Percentiles rank a stretch among this genome's conserved stretches.
Conservation (phyloP, 2,797 vertebrate genomes). For the Esox masquinongy region DNA sequence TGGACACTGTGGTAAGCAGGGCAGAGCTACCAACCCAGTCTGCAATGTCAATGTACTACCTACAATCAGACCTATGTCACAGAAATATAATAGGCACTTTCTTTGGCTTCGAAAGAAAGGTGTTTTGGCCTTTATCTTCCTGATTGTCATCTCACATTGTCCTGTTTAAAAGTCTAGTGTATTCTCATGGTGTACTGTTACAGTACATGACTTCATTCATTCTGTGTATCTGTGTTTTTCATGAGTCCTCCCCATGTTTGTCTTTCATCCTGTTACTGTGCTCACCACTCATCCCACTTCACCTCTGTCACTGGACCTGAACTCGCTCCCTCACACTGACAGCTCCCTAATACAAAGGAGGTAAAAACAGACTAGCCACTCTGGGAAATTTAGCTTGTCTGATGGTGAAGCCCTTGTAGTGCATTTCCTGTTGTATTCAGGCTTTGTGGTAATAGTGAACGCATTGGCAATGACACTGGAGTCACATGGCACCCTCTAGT, state of each 20-base stretch:
- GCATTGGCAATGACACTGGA: neutral
- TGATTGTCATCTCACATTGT: neutral
- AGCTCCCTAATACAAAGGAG: slow-evolving; percentile 88
- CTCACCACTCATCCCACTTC: slow-evolving; percentile 50
- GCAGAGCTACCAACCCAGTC: neutral
- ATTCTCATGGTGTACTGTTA: neutral
- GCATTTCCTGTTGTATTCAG: neutral
- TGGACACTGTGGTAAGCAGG: slow-evolving; percentile 89
- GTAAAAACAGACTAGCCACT: slow-evolving; percentile 66
- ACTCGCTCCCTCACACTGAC: slow-evolving; percentile 51
- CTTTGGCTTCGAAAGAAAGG: neutral
- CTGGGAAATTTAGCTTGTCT: neutral
- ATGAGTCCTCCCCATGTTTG: slow-evolving; percentile 9
- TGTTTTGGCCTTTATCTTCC: neutral
- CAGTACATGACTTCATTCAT: neutral
- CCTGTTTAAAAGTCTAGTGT: neutral
- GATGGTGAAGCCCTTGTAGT: neutral
- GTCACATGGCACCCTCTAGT: slow-evolving; percentile 33
- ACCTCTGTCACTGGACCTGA: slow-evolving; percentile 21
- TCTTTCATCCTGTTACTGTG: slow-evolving; percentile 40
- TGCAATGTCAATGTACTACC: neutral
- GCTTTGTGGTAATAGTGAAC: no score
- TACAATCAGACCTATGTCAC: neutral
- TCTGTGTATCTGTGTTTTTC: slow-evolving; percentile 11
- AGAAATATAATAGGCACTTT: neutral